Percentiles rank a stretch among this genome's conserved stretches.
Evolutionary conservation across 2,888 invertebrate species (phyloP).

Genomic region (Dolichopus griseipennis): DNA sequence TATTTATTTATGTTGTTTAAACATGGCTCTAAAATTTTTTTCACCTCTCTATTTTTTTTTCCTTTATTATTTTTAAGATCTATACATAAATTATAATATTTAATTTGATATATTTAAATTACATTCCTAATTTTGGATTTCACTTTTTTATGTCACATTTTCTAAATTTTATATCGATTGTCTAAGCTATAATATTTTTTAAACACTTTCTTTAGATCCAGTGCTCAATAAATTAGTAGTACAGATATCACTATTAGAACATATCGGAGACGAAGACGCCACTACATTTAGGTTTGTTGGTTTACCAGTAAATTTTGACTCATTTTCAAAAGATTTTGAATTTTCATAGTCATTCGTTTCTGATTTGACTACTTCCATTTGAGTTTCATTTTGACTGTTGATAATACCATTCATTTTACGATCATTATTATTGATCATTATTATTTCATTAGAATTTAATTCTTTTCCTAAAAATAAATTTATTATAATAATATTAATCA

Average conservation of each 20-base stretch:
- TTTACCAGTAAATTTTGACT: neutral
- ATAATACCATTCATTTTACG: neutral
- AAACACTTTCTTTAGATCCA: neutral
- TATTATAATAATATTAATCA: neutral
- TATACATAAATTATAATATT: too few relatives aligned
- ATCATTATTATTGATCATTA: neutral
- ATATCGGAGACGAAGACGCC: neutral
- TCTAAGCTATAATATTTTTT: neutral
- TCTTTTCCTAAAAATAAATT: neutral
- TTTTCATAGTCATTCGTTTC: neutral
- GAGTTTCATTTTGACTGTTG: neutral
- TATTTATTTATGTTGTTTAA: too few relatives aligned
- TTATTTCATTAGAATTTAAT: neutral
- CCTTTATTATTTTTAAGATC: too few relatives aligned
- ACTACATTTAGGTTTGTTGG: neutral
- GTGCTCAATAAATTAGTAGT: neutral
- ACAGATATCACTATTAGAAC: neutral
- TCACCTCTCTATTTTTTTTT: too few relatives aligned
- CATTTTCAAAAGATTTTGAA: neutral
- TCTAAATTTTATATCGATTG: neutral
- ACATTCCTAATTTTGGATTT: neutral
- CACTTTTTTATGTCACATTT: neutral
- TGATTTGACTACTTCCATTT: neutral
- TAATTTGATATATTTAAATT: too few relatives aligned
- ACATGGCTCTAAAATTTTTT: too few relatives aligned